Percentiles rank a stretch among this genome's conserved stretches.
Conservation (phyloP, 2,113 vertebrate species). For the Pterocles orientalis region DNA sequence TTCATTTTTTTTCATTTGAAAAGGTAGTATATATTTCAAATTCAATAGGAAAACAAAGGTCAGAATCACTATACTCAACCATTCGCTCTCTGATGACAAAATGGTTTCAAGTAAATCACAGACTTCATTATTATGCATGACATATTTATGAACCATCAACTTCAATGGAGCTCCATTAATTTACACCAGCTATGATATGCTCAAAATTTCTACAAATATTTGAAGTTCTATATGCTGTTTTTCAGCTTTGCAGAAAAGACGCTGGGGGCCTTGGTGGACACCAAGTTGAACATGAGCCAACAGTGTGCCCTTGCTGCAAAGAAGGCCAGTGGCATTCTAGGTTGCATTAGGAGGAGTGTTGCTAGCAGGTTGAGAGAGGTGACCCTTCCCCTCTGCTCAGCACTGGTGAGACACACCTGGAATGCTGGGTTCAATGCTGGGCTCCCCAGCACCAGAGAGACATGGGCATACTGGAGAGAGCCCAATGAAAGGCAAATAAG, state of each 20-base stretch:
- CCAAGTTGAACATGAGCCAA: not conserved
- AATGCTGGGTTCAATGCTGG: not conserved
- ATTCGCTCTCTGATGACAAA: not conserved
- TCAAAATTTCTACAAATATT: not conserved
- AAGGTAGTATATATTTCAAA: not conserved
- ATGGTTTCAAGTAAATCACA: not conserved
- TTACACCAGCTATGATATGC: not conserved
- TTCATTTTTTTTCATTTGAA: not conserved
- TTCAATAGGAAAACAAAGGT: not conserved
- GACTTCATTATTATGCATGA: not conserved
- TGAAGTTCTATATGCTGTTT: not conserved
- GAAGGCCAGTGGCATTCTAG: not conserved
- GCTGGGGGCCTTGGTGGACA: not conserved
- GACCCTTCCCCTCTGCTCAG: not conserved
- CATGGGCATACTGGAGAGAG: not conserved
- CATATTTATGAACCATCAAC: not conserved
- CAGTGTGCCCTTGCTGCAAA: not conserved
- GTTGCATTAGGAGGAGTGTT: not conserved
- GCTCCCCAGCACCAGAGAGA: not conserved
- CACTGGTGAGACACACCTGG: not conserved
- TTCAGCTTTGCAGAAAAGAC: not conserved
- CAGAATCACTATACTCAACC: not conserved
- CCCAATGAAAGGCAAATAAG: not conserved
- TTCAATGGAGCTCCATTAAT: not conserved
- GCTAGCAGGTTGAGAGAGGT: not conserved